A percentile compares a stretch with the other conserved stretches of the same genome.
Conservation (phyloP, 2,797 vertebrate genomes). For the Gephyroberyx darwinii region DNA sequence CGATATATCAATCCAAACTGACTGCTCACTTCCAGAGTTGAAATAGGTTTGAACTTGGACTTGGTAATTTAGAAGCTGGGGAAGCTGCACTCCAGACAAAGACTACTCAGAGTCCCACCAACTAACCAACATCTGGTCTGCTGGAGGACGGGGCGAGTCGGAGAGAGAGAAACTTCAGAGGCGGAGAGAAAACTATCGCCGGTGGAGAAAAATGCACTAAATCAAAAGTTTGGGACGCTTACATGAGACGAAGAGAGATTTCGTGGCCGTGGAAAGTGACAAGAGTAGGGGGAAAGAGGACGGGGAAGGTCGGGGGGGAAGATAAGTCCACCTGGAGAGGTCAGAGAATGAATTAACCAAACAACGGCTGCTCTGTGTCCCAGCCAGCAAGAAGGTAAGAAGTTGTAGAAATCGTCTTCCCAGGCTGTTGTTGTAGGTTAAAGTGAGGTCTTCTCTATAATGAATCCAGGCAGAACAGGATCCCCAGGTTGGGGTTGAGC, state of each 20-base stretch:
- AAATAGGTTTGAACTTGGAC: slow-evolving; percentile 14
- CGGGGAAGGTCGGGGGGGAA: slow-evolving; percentile 37
- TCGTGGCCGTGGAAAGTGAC: slow-evolving; percentile 33
- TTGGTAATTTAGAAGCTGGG: slow-evolving; percentile 34
- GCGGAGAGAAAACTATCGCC: slow-evolving; percentile 65
- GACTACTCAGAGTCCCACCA: slow-evolving; percentile 36
- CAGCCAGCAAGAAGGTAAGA: slow-evolving; percentile 76
- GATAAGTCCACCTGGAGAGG: slow-evolving; percentile 65
- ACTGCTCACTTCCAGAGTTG: slow-evolving; percentile 6
- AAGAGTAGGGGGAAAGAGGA: slow-evolving; percentile 39
- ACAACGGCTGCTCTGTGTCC: slow-evolving; percentile 55
- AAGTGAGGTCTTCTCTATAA: slow-evolving; percentile 10
- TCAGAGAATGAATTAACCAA: slow-evolving; percentile 77
- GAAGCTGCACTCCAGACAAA: slow-evolving; percentile 43
- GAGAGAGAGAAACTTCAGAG: slow-evolving; percentile 62
- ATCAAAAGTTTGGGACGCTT: slow-evolving; percentile 37
- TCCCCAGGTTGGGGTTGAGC: slow-evolving; percentile 40
- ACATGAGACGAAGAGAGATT: slow-evolving; percentile 30
- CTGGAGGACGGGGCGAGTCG: slow-evolving; percentile 71
- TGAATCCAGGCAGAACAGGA: slow-evolving; percentile 29
- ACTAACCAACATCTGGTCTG: slow-evolving; percentile 70
- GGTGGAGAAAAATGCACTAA: slow-evolving; percentile 66
- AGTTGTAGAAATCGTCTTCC: slow-evolving; percentile 4
- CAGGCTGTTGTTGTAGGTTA: slow-evolving; percentile 3
- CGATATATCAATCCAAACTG: too few relatives aligned